phyloP scores from a whole-genome alignment of 2,888 invertebrate species.

The Chouioia cunea region DNA sequence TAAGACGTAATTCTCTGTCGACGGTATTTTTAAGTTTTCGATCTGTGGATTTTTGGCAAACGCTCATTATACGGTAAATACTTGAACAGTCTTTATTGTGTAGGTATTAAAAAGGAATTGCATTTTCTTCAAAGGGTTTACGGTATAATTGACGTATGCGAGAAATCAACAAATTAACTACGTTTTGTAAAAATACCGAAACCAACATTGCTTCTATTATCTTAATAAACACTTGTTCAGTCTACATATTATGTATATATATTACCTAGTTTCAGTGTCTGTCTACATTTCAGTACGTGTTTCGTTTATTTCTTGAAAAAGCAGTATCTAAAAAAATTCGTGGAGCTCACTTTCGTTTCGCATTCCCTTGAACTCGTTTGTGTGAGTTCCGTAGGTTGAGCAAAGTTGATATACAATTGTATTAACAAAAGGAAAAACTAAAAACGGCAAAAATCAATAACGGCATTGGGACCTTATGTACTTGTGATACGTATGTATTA shows the following conservation, averaged over 20 bases:
- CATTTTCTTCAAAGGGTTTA: conserved; percentile 30
- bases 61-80: conserved; percentile 35
- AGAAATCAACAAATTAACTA: conserved; percentile 19
- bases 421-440: conserved; percentile 48
- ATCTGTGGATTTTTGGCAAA: conserved; percentile 25
- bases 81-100: conserved; percentile 45
- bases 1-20: conserved; percentile 19
- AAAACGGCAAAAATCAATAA: conserved; percentile 67
- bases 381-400: conserved; percentile 36
- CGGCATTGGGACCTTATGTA: conserved; percentile 64
- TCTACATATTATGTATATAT: conserved; percentile 40
- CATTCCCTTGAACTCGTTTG: conserved; percentile 26
- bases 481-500: conserved; percentile 64
- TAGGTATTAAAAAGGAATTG: conserved; percentile 45
- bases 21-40: conserved; percentile 29
- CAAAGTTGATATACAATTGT: conserved; percentile 34
- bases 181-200: conserved; percentile 33
- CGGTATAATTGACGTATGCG: conserved; percentile 27
- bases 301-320: conserved; percentile 35
- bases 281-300: conserved; percentile 40
- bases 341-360: conserved; percentile 37
- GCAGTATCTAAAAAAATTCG: conserved; percentile 41
- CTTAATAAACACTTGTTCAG: conserved; percentile 40
- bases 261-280: conserved; percentile 41
- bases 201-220: conserved; percentile 28